Conservation (phyloP, 37 sponge, comb jelly and placozoan genomes). For the Oopsacas minuta region DNA sequence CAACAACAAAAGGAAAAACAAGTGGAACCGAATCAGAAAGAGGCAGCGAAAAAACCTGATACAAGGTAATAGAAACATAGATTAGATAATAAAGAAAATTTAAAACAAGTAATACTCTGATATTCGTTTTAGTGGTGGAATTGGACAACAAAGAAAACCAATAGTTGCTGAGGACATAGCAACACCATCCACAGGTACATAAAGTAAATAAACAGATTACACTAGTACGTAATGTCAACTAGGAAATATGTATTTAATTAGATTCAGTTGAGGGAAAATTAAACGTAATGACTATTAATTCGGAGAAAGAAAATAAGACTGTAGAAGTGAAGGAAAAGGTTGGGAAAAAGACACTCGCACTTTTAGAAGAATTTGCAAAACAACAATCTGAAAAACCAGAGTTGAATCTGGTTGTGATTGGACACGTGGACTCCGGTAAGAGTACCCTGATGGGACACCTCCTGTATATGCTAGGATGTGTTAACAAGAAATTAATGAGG, state of each 20-base stretch:
- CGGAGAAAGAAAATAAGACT: background rate
- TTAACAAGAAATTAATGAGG: conserved; percentile 78
- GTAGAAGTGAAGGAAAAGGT: background rate
- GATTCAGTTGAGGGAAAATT: background rate
- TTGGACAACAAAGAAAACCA: too few species aligned
- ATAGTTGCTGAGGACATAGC: too few species aligned
- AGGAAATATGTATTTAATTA: too few species aligned
- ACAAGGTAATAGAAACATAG: too few species aligned
- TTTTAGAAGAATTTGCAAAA: background rate
- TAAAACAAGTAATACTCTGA: too few species aligned
- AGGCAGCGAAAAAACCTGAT: too few species aligned
- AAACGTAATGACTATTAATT: background rate
- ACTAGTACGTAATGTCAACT: too few species aligned
- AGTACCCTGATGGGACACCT: conserved; percentile 98
- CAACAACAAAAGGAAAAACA: background rate
- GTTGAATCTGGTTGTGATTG: conserved; percentile 68
- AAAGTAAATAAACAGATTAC: too few species aligned
- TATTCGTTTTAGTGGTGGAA: too few species aligned
- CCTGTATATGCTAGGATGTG: conserved; percentile 65
- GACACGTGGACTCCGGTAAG: conserved; percentile 99
- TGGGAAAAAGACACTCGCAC: background rate
- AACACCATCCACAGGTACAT: too few species aligned
- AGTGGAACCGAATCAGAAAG: too few species aligned
- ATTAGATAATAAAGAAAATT: too few species aligned
- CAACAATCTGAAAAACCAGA: conserved; percentile 28